Percentiles rank a stretch among this genome's conserved stretches.
These are phyloP conservation scores for Ctenoplectra terminalis DNA, from an alignment of 1,140 invertebrate genomes.

Conservation along the genomic window DNA sequence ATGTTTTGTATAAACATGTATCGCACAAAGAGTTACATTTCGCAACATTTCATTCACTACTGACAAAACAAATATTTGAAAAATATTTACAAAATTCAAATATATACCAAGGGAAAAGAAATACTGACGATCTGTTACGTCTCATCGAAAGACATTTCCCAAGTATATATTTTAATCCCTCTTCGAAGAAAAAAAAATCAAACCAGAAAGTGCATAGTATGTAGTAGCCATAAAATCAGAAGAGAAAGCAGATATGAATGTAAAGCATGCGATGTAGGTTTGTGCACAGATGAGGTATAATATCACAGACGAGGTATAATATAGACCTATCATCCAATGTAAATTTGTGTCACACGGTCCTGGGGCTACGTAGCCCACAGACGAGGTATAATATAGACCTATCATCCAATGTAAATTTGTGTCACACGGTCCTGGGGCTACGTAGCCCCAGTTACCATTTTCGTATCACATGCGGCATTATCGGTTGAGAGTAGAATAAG, in stretches of 20 bases:
- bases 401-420: too few relatives aligned
- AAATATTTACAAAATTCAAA: neutral
- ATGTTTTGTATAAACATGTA: neutral
- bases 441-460: too few relatives aligned
- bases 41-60: neutral
- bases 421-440: too few relatives aligned
- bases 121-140: neutral
- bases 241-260: neutral
- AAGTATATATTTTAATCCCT: neutral
- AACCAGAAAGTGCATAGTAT: neutral
- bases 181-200: constrained; percentile 1
- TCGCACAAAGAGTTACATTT: neutral
- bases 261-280: neutral
- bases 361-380: too few relatives aligned
- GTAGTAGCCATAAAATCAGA: neutral
- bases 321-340: too few relatives aligned
- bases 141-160: neutral
- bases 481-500: too few relatives aligned
- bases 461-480: too few relatives aligned
- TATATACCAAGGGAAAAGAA: neutral
- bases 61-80: too few relatives aligned
- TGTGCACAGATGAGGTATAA: too few relatives aligned
- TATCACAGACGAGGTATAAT: too few relatives aligned
- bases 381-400: too few relatives aligned
- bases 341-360: too few relatives aligned